Evolutionary conservation across 1,140 invertebrate species (phyloP), one percentile per base, ranked within the genome.

Genomic region (Harpegnathos saltator): DNA sequence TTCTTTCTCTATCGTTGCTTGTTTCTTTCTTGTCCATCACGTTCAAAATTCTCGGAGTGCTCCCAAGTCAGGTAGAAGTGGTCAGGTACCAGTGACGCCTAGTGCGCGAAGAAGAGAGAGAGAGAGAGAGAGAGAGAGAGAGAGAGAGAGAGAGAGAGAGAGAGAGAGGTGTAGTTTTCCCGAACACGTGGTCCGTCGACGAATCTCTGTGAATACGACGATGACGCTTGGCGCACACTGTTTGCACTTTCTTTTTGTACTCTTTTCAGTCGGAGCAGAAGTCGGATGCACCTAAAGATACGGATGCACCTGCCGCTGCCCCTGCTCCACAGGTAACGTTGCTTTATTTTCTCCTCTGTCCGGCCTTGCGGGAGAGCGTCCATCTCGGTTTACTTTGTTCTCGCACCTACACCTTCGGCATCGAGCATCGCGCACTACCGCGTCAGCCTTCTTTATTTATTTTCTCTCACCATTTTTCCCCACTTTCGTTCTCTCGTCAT

Each of bases 261-360:
- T 93, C 91, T 94, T 94, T 94, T 93, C 93, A 94, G 93, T 92
- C 92, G 91, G 92, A 94, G 93, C 92, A 93, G 90, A 94, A 93
- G 89, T 92, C 89, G 84, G 92, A 94, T 93, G 92, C 92, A 92
- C 91, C 91, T 88, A 90, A 91, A 91, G 91, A 94, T 91, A 91
- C 91, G 89, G 92, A 93, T 93, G 92, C 92, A 93, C 90, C 91
- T 92, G 91, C 89, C 85, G 89, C 86, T 91, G 91, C 89, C 89
- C 90, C 92, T 91, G 91, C 92, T 92, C 88, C 89, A 91, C 93
- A 94, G 93, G 94, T 94, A 94, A 93, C 22, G 85, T 59, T 54
- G 82, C 91, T 91, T 91, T 91, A 74, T 84, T 85, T 89, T 90
- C 73, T 58, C 63, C 19, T 74, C 5, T 58, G 12, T 33, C 26